A percentile compares a stretch with the other conserved stretches of the same genome.
These are phyloP conservation scores for Macrostomum lignano DNA, from an alignment of 1,140 invertebrate genomes.

Conservation along the genomic window DNA sequence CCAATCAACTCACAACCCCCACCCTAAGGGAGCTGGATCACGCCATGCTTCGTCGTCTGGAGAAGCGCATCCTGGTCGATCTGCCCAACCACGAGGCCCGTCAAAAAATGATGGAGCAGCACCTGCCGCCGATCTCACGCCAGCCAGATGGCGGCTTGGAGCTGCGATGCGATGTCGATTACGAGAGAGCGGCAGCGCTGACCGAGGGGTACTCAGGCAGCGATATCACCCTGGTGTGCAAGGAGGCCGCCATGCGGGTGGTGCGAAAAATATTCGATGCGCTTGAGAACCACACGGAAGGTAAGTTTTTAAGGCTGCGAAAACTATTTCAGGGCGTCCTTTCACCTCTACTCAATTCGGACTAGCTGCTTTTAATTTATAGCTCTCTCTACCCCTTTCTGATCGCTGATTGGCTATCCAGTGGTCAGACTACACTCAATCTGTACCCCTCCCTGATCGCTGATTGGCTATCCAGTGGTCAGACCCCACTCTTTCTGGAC, in stretches of 20 bases:
- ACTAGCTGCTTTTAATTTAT: too few relatives aligned
- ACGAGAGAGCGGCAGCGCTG: constrained; percentile 12
- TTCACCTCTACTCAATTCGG: too few relatives aligned
- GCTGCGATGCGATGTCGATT: constrained; percentile 3
- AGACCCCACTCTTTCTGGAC: too few relatives aligned
- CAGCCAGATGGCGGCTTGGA: too few relatives aligned
- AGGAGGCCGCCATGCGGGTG: constrained; percentile 41
- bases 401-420: too few relatives aligned
- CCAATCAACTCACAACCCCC: too few relatives aligned
- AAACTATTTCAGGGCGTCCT: too few relatives aligned
- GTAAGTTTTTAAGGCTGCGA: too few relatives aligned
- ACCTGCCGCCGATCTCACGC: constrained; percentile 30
- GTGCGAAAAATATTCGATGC: constrained; percentile 30
- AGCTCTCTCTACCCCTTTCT: too few relatives aligned
- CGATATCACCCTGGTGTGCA: constrained; percentile 56
- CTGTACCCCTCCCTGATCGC: too few relatives aligned
- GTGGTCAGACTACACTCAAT: too few relatives aligned
- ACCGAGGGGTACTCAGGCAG: constrained; percentile 54
- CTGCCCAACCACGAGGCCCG: constrained; percentile 40
- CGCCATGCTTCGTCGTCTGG: constrained; percentile 53
- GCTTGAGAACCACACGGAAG: constrained; percentile 26
- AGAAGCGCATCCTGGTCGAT: constrained; percentile 53
- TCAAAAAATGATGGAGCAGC: constrained; percentile 36
- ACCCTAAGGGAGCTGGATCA: constrained; percentile 56
- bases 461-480: too few relatives aligned